Conservation (phyloP, 1,140 invertebrate genomes). For the Nautilus pompilius region DNA sequence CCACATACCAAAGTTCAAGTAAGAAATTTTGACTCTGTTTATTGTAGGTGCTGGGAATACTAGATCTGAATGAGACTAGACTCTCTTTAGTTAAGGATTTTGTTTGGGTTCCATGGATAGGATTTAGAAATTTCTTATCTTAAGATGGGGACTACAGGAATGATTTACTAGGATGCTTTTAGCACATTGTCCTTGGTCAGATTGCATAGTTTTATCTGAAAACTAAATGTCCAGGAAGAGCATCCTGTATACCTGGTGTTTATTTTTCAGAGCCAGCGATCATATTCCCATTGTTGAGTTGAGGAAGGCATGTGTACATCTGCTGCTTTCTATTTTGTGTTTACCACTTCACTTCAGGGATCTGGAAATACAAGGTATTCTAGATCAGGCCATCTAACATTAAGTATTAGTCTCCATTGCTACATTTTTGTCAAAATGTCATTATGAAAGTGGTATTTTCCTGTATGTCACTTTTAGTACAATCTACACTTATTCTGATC, state of each 20-base stretch:
- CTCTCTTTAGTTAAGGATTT: neutral
- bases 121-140: too few species aligned
- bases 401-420: too few species aligned
- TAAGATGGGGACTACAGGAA: too few species aligned
- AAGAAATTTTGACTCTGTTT: too few species aligned
- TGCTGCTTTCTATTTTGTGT: constrained; percentile 82
- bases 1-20: constrained; percentile 51
- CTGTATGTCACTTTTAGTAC: too few species aligned
- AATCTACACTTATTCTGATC: too few species aligned
- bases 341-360: constrained; percentile 83
- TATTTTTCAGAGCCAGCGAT: constrained; percentile 35
- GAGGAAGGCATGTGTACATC: constrained; percentile 82
- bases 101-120: too few species aligned
- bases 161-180: neutral
- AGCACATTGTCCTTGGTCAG: neutral
- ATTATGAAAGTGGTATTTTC: too few species aligned
- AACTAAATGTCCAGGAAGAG: neutral
- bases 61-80: too few species aligned
- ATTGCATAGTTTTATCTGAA: neutral
- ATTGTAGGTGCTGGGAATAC: too few species aligned
- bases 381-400: too few species aligned
- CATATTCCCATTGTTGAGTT: constrained; percentile 63
- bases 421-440: too few species aligned
- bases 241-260: neutral
- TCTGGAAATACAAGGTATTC: constrained; percentile 62